phyloP scores from a whole-genome alignment of 2,113 vertebrate genomes.

The Petrocephalus microphthalmus region DNA sequence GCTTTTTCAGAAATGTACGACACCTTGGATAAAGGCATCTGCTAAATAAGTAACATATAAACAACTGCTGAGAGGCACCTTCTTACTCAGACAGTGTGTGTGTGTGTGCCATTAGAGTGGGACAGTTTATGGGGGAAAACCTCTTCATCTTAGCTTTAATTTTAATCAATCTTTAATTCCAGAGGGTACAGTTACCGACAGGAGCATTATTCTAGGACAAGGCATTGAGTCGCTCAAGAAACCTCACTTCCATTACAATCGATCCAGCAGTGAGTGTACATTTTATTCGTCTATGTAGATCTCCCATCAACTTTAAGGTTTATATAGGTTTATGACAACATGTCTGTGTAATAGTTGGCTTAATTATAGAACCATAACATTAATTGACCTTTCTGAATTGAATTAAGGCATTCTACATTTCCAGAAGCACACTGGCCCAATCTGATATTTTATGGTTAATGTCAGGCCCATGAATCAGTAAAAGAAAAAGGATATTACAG shows the following conservation, averaged over 20 bases:
- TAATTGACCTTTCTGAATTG: neutral
- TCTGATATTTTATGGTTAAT: neutral
- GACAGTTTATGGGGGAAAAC: neutral
- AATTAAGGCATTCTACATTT: neutral
- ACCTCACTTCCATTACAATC: neutral
- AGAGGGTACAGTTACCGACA: neutral
- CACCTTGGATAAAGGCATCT: neutral
- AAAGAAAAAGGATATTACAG: neutral
- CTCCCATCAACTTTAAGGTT: neutral
- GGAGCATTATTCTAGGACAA: neutral
- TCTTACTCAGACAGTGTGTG: neutral
- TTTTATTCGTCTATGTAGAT: neutral
- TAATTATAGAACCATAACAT: neutral
- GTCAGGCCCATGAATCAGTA: neutral
- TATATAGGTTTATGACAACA: neutral
- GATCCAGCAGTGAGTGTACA: neutral
- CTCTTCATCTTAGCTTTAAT: neutral
- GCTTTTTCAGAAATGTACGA: neutral
- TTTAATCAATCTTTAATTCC: neutral
- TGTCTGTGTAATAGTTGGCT: neutral
- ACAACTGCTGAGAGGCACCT: neutral
- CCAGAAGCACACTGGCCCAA: neutral
- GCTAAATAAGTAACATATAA: neutral
- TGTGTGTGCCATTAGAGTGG: neutral
- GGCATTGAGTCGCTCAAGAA: neutral